A percentile compares a stretch with the other conserved stretches of the same genome.
phyloP scores from a whole-genome alignment of 1,140 invertebrate genomes.

The Drosophila lowei region DNA sequence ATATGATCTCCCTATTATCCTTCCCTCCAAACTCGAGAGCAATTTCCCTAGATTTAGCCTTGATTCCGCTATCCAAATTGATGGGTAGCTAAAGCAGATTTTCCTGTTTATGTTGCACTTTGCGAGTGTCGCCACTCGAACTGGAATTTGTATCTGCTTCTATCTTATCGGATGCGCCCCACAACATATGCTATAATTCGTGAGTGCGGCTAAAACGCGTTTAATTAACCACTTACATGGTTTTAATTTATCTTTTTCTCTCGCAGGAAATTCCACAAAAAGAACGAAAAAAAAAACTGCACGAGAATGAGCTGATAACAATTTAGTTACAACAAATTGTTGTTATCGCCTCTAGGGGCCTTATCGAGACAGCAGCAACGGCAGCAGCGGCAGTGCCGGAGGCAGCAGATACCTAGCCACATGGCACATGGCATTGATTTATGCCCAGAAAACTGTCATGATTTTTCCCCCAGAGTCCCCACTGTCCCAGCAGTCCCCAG shows the following conservation, averaged over 20 bases:
- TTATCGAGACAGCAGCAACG: conserved; percentile 63
- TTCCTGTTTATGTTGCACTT: conserved; percentile 45
- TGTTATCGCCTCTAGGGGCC: conserved; percentile 35
- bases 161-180: conserved; percentile 65
- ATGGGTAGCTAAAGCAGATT: too few species aligned
- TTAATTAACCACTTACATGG: conserved; percentile 82
- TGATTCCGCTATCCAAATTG: too few species aligned
- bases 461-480: conserved; percentile 23
- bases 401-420: conserved; percentile 34
- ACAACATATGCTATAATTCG: conserved; percentile 78
- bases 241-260: conserved; percentile 66
- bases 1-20: too few species aligned
- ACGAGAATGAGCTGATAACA: conserved; percentile 37
- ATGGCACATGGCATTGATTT: conserved; percentile 67
- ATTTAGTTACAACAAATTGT: conserved; percentile 54
- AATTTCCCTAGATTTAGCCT: too few species aligned
- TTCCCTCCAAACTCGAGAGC: too few species aligned
- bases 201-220: conserved; percentile 43
- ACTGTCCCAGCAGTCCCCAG: conserved; percentile 3
- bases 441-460: conserved; percentile 60
- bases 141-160: not conserved
- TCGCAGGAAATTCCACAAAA: conserved; percentile 7
- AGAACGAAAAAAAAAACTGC: conserved; percentile 10
- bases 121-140: conserved; percentile 1
- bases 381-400: not conserved